Evolutionary conservation across 2,888 invertebrate genomes (phyloP).

Genomic region (Meiosimyza decipiens): DNA sequence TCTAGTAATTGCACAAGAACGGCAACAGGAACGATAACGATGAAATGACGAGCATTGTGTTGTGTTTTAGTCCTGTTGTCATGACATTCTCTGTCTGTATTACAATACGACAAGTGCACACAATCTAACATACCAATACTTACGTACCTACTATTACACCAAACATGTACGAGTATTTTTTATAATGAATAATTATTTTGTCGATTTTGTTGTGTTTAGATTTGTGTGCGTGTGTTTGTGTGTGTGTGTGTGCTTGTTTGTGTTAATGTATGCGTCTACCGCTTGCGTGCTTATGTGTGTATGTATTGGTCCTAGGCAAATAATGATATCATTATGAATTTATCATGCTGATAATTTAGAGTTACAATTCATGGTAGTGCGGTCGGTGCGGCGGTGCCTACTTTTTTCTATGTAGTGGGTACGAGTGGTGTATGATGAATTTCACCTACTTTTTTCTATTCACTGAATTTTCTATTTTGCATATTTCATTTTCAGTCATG

Average conservation of each 20-base stretch:
- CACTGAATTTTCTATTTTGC: constrained; percentile 9
- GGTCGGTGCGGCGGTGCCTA: not conserved
- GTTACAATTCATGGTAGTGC: not conserved
- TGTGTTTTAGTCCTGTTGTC: constrained; percentile 28
- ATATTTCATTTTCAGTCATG: constrained; percentile 30
- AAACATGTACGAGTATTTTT: not conserved
- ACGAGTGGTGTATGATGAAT: no score
- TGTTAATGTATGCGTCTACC: not conserved
- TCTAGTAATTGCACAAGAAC: not conserved
- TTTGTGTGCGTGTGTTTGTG: constrained; percentile 7
- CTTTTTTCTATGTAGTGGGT: not conserved
- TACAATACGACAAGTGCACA: no score
- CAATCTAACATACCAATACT: not conserved
- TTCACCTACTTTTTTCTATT: not conserved
- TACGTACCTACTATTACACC: not conserved
- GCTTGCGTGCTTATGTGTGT: not conserved
- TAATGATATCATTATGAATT: constrained; percentile 29
- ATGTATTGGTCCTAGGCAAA: constrained; percentile 21
- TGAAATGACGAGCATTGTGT: not conserved
- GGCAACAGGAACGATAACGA: no score
- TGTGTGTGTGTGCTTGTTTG: not conserved
- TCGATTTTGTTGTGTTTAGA: constrained; percentile 2
- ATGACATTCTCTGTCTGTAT: constrained; percentile 19
- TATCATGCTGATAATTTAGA: constrained; percentile 12
- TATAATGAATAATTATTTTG: constrained; percentile 16